Evolutionary conservation across 2,888 invertebrate genomes (phyloP).

Genomic region (Galerucella nymphaeae): DNA sequence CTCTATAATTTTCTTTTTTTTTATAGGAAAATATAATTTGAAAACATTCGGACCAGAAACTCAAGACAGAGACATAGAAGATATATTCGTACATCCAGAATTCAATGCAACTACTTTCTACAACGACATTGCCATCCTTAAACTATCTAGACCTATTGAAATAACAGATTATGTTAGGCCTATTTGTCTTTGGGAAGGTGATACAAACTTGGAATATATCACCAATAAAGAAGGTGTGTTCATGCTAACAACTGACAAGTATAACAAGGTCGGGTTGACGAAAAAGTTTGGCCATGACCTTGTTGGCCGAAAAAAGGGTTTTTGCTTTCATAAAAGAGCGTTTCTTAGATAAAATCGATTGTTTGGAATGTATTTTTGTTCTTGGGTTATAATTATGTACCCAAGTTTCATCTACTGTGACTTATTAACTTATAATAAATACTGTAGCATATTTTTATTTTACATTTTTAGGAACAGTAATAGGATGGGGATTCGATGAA

Average conservation of each 20-base stretch:
- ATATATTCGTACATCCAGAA: constrained; percentile 62
- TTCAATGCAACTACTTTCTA: constrained; percentile 58
- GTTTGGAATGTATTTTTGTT: too few species aligned
- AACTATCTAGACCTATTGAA: constrained; percentile 65
- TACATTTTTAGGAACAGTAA: constrained; percentile 56
- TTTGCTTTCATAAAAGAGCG: too few species aligned
- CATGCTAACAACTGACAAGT: too few species aligned
- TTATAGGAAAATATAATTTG: constrained; percentile 57
- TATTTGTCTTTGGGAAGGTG: constrained; percentile 69
- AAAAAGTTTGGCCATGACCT: too few species aligned
- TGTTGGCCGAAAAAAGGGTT: too few species aligned
- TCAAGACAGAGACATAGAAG: constrained; percentile 64
- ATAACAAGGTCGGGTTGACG: too few species aligned
- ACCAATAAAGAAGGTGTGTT: constrained; percentile 52
- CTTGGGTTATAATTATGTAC: too few species aligned
- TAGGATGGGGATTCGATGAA: constrained; percentile 69
- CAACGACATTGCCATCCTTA: constrained; percentile 70
- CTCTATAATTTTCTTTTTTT: constrained; percentile 11
- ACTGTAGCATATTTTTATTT: too few species aligned
- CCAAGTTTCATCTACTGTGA: too few species aligned
- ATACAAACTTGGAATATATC: constrained; percentile 50
- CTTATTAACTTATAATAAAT: too few species aligned
- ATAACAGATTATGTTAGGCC: constrained; percentile 69
- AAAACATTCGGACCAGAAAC: constrained; percentile 65
- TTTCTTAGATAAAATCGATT: too few species aligned